phyloP scores from a whole-genome alignment of 2,888 invertebrate species.

The Drosophila buzzatii region DNA sequence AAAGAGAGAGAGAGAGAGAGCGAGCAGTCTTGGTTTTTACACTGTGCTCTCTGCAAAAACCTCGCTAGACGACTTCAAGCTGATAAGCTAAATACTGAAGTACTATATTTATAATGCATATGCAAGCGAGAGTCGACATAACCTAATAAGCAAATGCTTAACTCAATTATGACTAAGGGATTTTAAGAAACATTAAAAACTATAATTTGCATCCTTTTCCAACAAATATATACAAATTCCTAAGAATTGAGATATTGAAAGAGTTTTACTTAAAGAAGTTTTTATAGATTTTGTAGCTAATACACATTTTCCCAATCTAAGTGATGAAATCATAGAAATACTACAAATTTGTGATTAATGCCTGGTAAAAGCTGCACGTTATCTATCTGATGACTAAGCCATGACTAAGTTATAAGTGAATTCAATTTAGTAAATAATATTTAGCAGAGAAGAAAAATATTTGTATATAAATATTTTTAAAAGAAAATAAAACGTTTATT shows the following conservation, averaged over 20 bases:
- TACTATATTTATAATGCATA: conserved; percentile 4
- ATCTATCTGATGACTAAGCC: conserved; percentile 33
- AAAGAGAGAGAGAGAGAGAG: conserved; percentile 13
- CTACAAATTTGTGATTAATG: background rate
- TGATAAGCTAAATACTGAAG: conserved; percentile 47
- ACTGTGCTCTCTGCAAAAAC: conserved; percentile 14
- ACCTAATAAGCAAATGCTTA: conserved; percentile 3
- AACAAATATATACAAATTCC: background rate
- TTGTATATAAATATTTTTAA: no score
- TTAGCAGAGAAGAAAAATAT: background rate
- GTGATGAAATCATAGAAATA: conserved; percentile 27
- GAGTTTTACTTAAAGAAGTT: background rate
- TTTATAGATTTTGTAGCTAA: background rate
- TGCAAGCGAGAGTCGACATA: conserved; percentile 1
- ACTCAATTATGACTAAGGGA: background rate
- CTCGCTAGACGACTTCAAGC: conserved; percentile 26
- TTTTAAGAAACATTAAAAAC: background rate
- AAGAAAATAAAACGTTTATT: no score
- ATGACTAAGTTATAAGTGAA: background rate
- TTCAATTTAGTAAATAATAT: background rate
- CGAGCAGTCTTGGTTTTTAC: conserved; percentile 13
- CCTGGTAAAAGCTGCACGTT: background rate
- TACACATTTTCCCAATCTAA: background rate
- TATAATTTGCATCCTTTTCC: background rate
- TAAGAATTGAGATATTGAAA: background rate